Evolutionary conservation across 2,113 vertebrate species (phyloP).

Genomic region (Acrocephalus kingi): DNA sequence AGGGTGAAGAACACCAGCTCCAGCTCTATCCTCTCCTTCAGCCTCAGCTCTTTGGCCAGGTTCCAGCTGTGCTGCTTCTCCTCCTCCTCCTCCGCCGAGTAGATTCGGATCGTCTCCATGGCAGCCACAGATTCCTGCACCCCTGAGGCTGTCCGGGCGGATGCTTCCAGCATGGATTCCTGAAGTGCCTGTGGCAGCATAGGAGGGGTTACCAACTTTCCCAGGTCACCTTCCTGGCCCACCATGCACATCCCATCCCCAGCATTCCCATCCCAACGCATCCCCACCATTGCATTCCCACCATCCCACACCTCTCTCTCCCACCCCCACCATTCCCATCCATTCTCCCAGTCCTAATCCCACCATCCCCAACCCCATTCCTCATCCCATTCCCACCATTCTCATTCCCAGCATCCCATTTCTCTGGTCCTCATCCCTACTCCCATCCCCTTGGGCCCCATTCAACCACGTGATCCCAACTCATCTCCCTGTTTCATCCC

Average conservation of each 20-base stretch:
- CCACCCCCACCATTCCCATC: too few relatives aligned
- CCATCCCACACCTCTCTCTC: not conserved
- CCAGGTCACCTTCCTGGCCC: not conserved
- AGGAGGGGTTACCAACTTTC: rapidly evolving
- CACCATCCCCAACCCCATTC: not conserved
- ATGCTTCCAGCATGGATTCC: not conserved
- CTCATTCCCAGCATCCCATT: not conserved
- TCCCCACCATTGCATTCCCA: too few relatives aligned
- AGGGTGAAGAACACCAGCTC: not conserved
- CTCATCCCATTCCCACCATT: too few relatives aligned
- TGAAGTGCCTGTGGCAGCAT: not conserved
- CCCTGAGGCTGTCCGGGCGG: rapidly evolving
- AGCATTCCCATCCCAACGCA: not conserved
- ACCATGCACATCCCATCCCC: rapidly evolving
- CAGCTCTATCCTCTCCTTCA: not conserved
- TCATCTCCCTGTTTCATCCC: not conserved
- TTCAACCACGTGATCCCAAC: not conserved
- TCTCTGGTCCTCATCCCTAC: not conserved
- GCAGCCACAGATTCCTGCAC: not conserved
- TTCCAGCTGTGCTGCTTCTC: not conserved
- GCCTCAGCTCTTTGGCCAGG: not conserved
- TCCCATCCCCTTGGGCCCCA: not conserved
- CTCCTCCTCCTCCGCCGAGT: not conserved
- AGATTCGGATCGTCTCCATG: not conserved
- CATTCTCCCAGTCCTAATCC: not conserved